Base-by-base conservation (phyloP, 1,140 invertebrate species). In the Euwallacea fornicatus region DNA sequence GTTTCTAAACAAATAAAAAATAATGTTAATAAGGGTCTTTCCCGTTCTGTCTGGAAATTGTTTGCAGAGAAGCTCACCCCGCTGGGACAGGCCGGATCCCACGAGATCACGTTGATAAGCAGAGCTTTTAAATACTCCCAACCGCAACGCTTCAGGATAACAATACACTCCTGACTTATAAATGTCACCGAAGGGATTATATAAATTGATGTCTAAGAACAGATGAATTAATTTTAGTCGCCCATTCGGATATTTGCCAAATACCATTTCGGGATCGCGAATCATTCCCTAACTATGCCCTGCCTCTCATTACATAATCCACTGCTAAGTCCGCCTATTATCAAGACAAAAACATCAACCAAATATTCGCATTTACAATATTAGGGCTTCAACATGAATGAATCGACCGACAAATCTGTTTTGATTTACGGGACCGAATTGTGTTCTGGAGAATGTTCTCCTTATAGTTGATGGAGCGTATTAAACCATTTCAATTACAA, bases 81-180 rank as follows among this genome's bases (percentile, higher is more conserved):
- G 33, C 21, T 55, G 58, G 65, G 50, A 58, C 74, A 72, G 71
- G 69, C 60, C 55, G 69, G 60, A 47, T 66, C 64, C 64, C 64
- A 63, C 50, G 77, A 76, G 76, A 77, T 74, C 71, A 73, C 73
- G 69, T 78, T 78, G 77, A 79, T 78, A 77, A 79, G 77, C 75
- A 70, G 73, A 76, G 78, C 78, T 79, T 79, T 79, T 78, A 79
- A 79, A 76, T 78, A 78, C 77, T 77, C 77, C 69, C 73, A 70
- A 69, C 74, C 78, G 13, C 74, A 75, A 72, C 75, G 76, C 74
- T 78, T 76, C 73, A 74, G 77, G 75, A 78, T 78, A 79, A 79
- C 78, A 79, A 79, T 79, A 79, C 77, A 79, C 76, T 76, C 70
- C 75, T 79, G 78, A 77, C 78, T 79, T 79, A 78, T 78, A 79